Base-by-base conservation (phyloP, 2,113 vertebrate species). In the Dasyornis broadbenti region DNA sequence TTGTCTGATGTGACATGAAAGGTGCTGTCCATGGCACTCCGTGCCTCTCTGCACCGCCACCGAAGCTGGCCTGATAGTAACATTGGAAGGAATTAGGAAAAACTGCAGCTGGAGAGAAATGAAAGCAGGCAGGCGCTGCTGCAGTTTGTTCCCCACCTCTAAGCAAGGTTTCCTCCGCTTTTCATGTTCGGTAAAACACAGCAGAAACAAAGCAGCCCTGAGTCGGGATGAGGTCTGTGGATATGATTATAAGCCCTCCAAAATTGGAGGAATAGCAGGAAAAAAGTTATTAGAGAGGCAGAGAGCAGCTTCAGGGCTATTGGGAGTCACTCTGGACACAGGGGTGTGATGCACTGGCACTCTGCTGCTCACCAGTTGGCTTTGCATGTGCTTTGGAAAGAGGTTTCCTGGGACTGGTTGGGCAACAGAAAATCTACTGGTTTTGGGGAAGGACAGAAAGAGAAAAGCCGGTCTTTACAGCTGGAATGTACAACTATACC, bases 1-100 rank as follows among this genome's bases (percentile, higher is more conserved):
- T 92, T 96, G 64, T 57, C 79, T 93, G 91, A 90, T 59, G 79
- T 73, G 92, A 95, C 90, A 92, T 82, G 73, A 94, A 94, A 92
- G 86, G 85, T 94, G 82, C 92, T 94, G 94, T 92, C 93, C 76
- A 0, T 11, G 5, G 60, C 65, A 2, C 40, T 91, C 72, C 20
- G 49, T 18, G 13, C 79, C 79, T 78, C 78, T 72, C 64, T n/a
- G 42, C 82, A 50, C 50, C 1, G 2, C 42, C 0, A 3, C 30
- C 0, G 7, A 69, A 90, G 45, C 59, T 42, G 60, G 7, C 61
- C 88, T 91, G 64, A 92, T 81, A 16, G 69, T 18, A 75, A 90
- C 47, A 71, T 1, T n/a, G 92, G 35, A 16, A 86, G 68, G 92
- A 96, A 94, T 92, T 89, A 78, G 82, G 52, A 23, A 71, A 78